Evolutionary conservation across 2,113 vertebrate species (phyloP), one percentile per base, ranked within the genome.

Genomic region (Oncorhynchus keta): DNA sequence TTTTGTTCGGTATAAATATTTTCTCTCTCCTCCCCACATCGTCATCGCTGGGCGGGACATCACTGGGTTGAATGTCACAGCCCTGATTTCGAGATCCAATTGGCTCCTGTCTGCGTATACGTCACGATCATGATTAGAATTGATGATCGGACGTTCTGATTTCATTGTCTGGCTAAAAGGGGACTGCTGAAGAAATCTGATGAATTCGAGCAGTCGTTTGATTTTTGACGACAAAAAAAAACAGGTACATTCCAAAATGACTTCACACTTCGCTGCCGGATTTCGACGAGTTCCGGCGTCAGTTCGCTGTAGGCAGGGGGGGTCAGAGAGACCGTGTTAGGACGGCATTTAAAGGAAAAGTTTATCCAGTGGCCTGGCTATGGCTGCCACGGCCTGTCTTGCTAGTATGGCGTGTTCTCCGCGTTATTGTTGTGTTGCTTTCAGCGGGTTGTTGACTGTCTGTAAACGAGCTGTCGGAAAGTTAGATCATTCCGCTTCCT

Each of bases 41-140:
- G 93, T 94, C 92, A 91, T 78, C 11, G 85, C 78, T 90, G 90
- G 93, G 94, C 93, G 93, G 92, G 89, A 84, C 89, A 78, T 88
- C 90, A 87, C 81, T 82, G 83, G 76, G 81, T 73, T 82, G 30
- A 81, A 76, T 88, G 92, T 92, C 90, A 92, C 88, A 83, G 88
- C 91, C 82, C 90, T 94, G 96, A 97, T 95, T 92, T 93, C 75
- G 83, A 75, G 73, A 84, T 81, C 79, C 87, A 80, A 97, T 98
- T 97, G 96, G 97, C 92, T 90, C 93, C 89, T 95, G 95, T 97
- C 95, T 95, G 89, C 81, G 5, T 68, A 90, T 65, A 97, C 97
- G 96, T 97, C 97, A 97, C 96, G 92, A 98, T 97, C 96, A 98
- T 97, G 96, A 97, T 96, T 95, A 96, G 95, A 97, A 97, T 97